Conservation (phyloP, 2,888 invertebrate species). For the Drosophila helvetica region DNA sequence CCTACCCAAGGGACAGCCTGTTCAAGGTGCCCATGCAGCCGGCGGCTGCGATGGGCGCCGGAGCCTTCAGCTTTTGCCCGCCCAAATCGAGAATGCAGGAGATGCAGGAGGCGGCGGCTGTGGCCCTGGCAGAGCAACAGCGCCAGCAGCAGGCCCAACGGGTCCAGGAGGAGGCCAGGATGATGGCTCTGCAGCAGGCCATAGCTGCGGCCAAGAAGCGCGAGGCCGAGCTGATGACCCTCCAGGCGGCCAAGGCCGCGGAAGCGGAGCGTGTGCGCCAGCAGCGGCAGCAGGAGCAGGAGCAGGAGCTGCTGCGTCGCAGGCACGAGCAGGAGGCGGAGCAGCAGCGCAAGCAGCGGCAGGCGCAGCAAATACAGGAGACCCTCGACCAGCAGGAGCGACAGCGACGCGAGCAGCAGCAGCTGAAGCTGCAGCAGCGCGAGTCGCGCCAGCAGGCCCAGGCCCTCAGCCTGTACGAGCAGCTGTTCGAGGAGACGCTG, state of each 20-base stretch:
- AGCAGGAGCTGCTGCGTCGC: slow-evolving; percentile 2
- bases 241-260: slow-evolving; percentile 43
- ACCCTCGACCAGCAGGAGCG: background rate
- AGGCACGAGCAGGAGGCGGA: slow-evolving; percentile 2
- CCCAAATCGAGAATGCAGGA: slow-evolving; percentile 10
- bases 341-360: background rate
- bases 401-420: background rate
- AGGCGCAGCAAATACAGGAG: background rate
- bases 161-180: slow-evolving; percentile 42
- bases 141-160: slow-evolving; percentile 19
- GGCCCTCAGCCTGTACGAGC: background rate
- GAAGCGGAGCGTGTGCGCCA: slow-evolving; percentile 59
- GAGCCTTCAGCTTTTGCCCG: background rate
- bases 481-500: slow-evolving; percentile 21
- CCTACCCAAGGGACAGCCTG: slow-evolving; percentile 53
- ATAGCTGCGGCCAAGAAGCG: slow-evolving; percentile 58
- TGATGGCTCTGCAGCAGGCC: slow-evolving; percentile 51
- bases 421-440: background rate
- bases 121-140: slow-evolving; percentile 1
- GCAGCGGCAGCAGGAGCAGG: slow-evolving; percentile 37
- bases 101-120: slow-evolving; percentile 3
- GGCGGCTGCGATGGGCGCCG: background rate
- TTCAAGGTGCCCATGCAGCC: slow-evolving; percentile 80
- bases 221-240: slow-evolving; percentile 48
- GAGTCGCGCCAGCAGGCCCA: background rate